Percentiles rank a stretch among this genome's conserved stretches.
Evolutionary conservation across 2,113 vertebrate species (phyloP).

Genomic region (Ceyx cyanopectus): DNA sequence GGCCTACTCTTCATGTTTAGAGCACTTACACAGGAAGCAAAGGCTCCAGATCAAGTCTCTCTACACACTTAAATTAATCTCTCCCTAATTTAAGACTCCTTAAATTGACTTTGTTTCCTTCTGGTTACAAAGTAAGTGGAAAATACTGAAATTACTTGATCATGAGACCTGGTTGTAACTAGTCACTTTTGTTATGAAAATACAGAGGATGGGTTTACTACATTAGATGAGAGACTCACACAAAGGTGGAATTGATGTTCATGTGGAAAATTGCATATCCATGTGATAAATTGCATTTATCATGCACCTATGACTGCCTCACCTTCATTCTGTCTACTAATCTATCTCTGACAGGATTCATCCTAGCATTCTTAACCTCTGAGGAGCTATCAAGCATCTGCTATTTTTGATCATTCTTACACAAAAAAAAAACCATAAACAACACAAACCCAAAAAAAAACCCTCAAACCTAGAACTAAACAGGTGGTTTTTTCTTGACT

Average conservation of each 20-base stretch:
- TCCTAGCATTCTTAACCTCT: slow-evolving; percentile 63
- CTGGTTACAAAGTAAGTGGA: background rate
- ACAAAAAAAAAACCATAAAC: background rate
- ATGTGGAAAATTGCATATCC: slow-evolving; percentile 27
- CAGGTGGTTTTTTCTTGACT: background rate
- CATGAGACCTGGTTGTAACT: background rate
- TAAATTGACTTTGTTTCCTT: background rate
- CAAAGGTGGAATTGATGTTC: slow-evolving; percentile 5
- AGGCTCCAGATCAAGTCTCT: background rate
- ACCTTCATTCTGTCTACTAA: slow-evolving; percentile 30
- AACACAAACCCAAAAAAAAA: too few species aligned
- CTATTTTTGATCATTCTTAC: background rate
- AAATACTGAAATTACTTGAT: background rate
- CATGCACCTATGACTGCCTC: slow-evolving; percentile 52
- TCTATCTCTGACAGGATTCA: slow-evolving; percentile 57
- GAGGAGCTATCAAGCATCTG: background rate
- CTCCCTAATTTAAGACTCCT: background rate
- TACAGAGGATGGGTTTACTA: background rate
- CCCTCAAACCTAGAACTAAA: background rate
- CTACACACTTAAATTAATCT: background rate
- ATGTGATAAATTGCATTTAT: slow-evolving; percentile 64
- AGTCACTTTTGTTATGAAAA: slow-evolving; percentile 1
- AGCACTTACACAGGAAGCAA: background rate
- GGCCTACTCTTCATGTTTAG: background rate
- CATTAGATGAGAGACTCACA: background rate